Conservation (phyloP, 1,140 invertebrate species). For the Bradysia coprophila region DNA sequence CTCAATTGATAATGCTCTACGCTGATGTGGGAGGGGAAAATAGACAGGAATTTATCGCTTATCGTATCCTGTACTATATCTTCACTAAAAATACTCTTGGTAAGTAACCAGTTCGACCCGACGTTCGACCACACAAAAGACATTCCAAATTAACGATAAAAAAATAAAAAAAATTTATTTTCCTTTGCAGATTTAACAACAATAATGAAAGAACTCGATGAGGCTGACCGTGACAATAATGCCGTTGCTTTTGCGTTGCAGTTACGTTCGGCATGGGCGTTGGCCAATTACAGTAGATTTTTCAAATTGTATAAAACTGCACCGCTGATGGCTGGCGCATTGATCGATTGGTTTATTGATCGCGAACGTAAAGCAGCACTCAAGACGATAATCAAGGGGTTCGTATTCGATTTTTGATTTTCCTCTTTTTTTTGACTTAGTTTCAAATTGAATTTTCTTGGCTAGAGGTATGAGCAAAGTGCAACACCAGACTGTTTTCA, state of each 20-base stretch:
- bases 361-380: slow-evolving; percentile 79
- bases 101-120: no score
- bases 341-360: slow-evolving; percentile 94
- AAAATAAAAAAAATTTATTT: slow-evolving; percentile 4
- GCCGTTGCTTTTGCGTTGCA: slow-evolving; percentile 74
- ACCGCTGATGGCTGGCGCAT: slow-evolving; percentile 87
- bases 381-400: slow-evolving; percentile 88
- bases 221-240: slow-evolving; percentile 61
- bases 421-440: neutral
- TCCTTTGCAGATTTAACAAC: slow-evolving; percentile 73
- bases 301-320: slow-evolving; percentile 75
- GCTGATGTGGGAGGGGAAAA: slow-evolving; percentile 52
- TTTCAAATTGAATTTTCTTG: slow-evolving; percentile 7
- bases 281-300: slow-evolving; percentile 79
- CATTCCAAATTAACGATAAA: no score
- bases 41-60: slow-evolving; percentile 81
- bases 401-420: slow-evolving; percentile 34
- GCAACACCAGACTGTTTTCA: slow-evolving; percentile 1
- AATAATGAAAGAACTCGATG: slow-evolving; percentile 59
- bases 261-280: slow-evolving; percentile 76
- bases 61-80: slow-evolving; percentile 91
- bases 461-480: slow-evolving; percentile 3
- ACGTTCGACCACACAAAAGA: no score
- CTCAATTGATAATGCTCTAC: slow-evolving; percentile 88
- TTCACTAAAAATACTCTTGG: slow-evolving; percentile 92